Conservation (phyloP, 2,888 invertebrate genomes). For the Dicyrtomina minuta region DNA sequence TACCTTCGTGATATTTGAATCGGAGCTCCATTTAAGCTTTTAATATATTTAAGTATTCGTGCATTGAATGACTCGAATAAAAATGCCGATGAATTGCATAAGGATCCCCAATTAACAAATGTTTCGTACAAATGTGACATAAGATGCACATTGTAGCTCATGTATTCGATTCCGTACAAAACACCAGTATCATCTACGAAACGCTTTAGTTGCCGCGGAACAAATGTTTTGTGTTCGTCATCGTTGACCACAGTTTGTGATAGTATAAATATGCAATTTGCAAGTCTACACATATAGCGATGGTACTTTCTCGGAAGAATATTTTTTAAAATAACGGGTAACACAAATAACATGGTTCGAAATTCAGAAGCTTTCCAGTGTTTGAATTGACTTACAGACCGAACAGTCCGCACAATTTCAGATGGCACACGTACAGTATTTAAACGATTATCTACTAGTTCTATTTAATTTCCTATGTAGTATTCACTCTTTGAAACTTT, state of each 20-base stretch:
- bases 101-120: not conserved
- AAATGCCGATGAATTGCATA: not conserved
- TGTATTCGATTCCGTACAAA: not conserved
- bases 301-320: not conserved
- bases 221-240: not conserved
- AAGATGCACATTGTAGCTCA: not conserved
- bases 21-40: not conserved
- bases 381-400: not conserved
- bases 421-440: not conserved
- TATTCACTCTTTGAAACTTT: constrained; percentile 14
- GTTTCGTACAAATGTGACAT: not conserved
- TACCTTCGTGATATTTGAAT: not conserved
- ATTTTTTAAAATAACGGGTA: not conserved
- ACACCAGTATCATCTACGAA: not conserved
- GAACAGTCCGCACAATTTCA: not conserved
- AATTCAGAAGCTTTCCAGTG: not conserved
- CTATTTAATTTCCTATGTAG: constrained; percentile 30
- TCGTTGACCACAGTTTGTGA: not conserved
- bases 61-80: constrained; percentile 3
- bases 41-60: not conserved
- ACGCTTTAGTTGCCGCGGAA: too few relatives aligned
- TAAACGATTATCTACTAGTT: not conserved
- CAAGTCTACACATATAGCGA: not conserved
- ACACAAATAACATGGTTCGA: not conserved
- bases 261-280: constrained; percentile 1